Percentiles rank a stretch among this genome's conserved stretches.
Conservation (phyloP, 2,113 vertebrate genomes). For the Spermophilus dauricus region DNA sequence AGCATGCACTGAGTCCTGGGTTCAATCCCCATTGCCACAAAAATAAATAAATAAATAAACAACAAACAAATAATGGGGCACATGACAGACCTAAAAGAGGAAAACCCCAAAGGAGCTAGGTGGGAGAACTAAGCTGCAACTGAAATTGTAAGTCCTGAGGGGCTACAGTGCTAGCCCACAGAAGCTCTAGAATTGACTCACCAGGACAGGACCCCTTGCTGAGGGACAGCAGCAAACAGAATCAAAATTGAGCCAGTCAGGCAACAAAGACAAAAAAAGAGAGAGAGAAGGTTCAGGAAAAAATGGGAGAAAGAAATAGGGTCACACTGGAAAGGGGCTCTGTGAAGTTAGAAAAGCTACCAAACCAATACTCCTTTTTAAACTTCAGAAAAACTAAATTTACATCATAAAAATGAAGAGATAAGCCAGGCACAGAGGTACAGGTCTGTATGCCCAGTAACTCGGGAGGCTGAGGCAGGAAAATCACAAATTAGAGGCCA, state of each 20-base stretch:
- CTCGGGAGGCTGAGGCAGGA: no score
- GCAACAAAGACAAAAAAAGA: no score
- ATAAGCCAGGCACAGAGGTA: no score
- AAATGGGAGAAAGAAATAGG: not conserved
- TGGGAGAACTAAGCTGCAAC: not conserved
- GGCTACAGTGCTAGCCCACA: no score
- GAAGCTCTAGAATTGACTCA: not conserved
- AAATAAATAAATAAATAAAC: not conserved
- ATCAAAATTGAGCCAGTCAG: not conserved
- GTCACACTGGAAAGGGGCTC: not conserved
- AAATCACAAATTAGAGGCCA: no score
- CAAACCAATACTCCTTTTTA: not conserved
- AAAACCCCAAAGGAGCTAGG: not conserved
- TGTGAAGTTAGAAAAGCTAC: not conserved
- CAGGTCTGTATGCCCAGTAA: no score
- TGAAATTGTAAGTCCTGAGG: not conserved
- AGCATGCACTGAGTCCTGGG: no score
- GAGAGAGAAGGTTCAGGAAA: not conserved
- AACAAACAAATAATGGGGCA: no score
- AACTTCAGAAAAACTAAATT: conserved; percentile 29
- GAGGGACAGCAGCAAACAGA: rapidly evolving
- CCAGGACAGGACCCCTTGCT: not conserved
- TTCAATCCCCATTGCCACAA: not conserved
- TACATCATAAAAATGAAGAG: not conserved
- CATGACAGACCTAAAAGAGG: not conserved